Conservation (phyloP, 2,797 vertebrate genomes). For the Liparis tanakae region DNA sequence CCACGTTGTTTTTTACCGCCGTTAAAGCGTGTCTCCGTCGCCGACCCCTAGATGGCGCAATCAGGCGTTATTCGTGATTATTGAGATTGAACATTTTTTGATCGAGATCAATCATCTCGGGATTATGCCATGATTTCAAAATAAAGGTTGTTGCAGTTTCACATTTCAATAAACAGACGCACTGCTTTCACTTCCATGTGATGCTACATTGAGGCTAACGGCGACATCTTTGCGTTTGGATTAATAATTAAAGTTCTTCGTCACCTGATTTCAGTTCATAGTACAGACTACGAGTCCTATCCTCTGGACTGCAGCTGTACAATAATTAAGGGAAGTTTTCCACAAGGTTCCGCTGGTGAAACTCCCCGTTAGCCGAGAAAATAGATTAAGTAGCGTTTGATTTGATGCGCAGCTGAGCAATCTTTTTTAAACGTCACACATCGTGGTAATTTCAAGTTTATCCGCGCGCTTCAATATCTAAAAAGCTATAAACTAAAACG, state of each 20-base stretch:
- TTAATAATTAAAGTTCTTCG: neutral
- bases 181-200: neutral
- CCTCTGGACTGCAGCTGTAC: too few species aligned
- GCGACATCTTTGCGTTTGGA: neutral
- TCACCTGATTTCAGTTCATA: neutral
- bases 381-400: neutral
- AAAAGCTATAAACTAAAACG: too few species aligned
- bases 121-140: neutral
- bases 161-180: neutral
- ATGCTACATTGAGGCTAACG: neutral
- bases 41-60: neutral
- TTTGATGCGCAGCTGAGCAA: neutral
- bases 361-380: too few species aligned
- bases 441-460: too few species aligned
- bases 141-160: neutral
- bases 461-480: too few species aligned
- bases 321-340: too few species aligned
- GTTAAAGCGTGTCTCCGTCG: neutral
- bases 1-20: neutral
- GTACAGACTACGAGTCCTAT: too few species aligned
- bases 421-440: neutral
- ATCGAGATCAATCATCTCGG: neutral
- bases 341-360: too few species aligned
- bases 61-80: neutral
- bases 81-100: neutral